Percentiles rank a stretch among this genome's conserved stretches.
Conservation (phyloP, 2,888 invertebrate species). For the Dastarcus helophoroides region DNA sequence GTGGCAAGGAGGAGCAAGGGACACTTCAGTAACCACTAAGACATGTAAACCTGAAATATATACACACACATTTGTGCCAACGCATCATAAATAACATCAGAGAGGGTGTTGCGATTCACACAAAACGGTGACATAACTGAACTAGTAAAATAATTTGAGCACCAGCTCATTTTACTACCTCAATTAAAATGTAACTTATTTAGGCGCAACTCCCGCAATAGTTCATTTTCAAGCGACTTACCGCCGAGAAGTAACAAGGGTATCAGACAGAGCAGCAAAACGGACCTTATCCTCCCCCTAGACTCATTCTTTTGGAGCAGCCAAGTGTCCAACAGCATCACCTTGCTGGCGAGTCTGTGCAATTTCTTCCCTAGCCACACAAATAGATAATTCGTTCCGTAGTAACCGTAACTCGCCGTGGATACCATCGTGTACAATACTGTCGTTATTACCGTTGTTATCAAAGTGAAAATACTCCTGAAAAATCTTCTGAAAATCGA, state of each 20-base stretch:
- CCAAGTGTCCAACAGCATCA: constrained; percentile 36
- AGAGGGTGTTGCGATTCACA: not conserved
- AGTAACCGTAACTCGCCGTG: constrained; percentile 3
- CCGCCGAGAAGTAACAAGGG: constrained; percentile 46
- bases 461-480: constrained; percentile 12
- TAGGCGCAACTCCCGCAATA: too few relatives aligned
- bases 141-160: too few relatives aligned
- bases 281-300: constrained; percentile 16
- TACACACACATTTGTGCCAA: constrained; percentile 9
- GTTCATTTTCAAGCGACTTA: too few relatives aligned
- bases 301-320: constrained; percentile 24
- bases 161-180: too few relatives aligned
- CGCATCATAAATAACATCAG: not conserved
- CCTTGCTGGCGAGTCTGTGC: constrained; percentile 27
- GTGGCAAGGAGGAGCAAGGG: constrained; percentile 36
- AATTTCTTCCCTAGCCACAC: constrained; percentile 24
- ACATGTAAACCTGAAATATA: constrained; percentile 36
- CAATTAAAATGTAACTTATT: too few relatives aligned
- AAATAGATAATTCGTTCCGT: constrained; percentile 19
- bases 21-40: constrained; percentile 32
- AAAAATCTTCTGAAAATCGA: constrained; percentile 12
- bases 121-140: too few relatives aligned
- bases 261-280: constrained; percentile 36
- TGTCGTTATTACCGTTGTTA: constrained; percentile 8
- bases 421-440: constrained; percentile 11